These are phyloP conservation scores for Carcina quercana DNA, from an alignment of 2,888 invertebrate genomes.

Conservation along the genomic window DNA sequence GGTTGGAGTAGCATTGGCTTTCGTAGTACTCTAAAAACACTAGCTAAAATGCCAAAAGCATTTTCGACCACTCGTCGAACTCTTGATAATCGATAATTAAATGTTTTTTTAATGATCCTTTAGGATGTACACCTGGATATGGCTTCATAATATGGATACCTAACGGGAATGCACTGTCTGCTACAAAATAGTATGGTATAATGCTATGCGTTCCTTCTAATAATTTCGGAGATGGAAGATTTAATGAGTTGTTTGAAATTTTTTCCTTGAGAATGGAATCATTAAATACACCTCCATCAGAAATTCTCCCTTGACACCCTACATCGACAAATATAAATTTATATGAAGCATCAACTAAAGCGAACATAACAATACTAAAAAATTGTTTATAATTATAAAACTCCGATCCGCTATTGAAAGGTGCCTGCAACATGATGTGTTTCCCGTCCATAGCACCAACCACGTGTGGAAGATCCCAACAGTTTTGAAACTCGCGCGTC, in stretches of 20 bases:
- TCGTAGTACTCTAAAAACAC: constrained; percentile 16
- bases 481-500: constrained; percentile 3
- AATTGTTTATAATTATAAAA: neutral
- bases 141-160: constrained; percentile 16
- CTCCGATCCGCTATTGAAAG: constrained; percentile 1
- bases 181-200: constrained; percentile 15
- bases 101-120: constrained; percentile 14
- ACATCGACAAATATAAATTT: constrained; percentile 7
- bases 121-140: constrained; percentile 10
- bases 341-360: constrained; percentile 5
- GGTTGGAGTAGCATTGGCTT: constrained; percentile 17
- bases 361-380: constrained; percentile 3
- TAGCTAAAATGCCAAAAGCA: constrained; percentile 15
- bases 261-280: neutral
- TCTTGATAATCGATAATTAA: constrained; percentile 17
- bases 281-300: constrained; percentile 7
- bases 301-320: constrained; percentile 9
- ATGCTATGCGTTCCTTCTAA: constrained; percentile 10
- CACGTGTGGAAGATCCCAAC: constrained; percentile 5
- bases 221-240: constrained; percentile 9
- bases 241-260: constrained; percentile 12
- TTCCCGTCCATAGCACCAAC: constrained; percentile 11
- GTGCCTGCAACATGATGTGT: constrained; percentile 5
- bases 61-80: constrained; percentile 18
- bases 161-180: constrained; percentile 16